Conservation (phyloP, 2,888 invertebrate species). For the Ephialtes manifestator region DNA sequence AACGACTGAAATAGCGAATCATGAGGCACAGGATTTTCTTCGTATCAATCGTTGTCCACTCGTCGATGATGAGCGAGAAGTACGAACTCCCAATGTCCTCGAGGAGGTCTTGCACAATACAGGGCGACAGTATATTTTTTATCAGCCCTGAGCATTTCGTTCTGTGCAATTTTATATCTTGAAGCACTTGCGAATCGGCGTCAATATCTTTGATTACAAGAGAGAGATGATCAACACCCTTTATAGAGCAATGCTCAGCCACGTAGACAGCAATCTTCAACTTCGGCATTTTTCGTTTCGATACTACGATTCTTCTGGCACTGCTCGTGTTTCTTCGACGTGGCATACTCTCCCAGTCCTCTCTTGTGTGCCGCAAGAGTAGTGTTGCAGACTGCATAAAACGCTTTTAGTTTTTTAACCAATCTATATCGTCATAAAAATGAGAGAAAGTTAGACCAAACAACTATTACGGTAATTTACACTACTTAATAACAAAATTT, state of each 20-base stretch:
- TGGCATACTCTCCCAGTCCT: conserved; percentile 71
- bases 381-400: conserved; percentile 68
- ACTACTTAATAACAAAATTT: too few relatives aligned
- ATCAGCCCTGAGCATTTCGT: too few relatives aligned
- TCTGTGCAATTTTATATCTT: too few relatives aligned
- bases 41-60: too few relatives aligned
- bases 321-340: conserved; percentile 73
- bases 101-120: too few relatives aligned
- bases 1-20: too few relatives aligned
- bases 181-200: conserved; percentile 66
- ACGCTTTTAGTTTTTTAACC: conserved; percentile 51
- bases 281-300: not conserved
- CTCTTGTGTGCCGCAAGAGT: conserved; percentile 75
- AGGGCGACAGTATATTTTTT: too few relatives aligned
- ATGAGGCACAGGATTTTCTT: too few relatives aligned
- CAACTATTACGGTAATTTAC: too few relatives aligned
- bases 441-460: too few relatives aligned
- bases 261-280: not conserved
- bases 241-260: not conserved
- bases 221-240: conserved; percentile 68
- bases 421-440: not conserved
- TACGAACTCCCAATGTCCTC: too few relatives aligned
- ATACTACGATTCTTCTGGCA: not conserved
- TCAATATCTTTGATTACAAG: conserved; percentile 69
- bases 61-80: too few relatives aligned